Conservation (phyloP, 2,797 vertebrate species). For the Moxostoma hubbsi region DNA sequence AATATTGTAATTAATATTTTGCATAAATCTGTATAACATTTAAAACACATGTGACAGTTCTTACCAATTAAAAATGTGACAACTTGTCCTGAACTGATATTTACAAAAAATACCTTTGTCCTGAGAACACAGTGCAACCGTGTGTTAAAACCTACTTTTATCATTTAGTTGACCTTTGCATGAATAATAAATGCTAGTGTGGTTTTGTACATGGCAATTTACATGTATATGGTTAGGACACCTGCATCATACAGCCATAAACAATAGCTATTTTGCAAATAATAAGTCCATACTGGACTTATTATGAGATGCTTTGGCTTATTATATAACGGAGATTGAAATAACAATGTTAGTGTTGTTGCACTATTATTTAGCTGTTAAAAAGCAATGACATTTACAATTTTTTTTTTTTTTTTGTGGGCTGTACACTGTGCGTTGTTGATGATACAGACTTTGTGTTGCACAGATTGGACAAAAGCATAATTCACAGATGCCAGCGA, state of each 20-base stretch:
- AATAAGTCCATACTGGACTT: constrained; percentile 53
- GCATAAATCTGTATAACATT: too few relatives aligned
- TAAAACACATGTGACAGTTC: too few relatives aligned
- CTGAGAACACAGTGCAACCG: too few relatives aligned
- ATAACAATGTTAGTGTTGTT: constrained; percentile 63
- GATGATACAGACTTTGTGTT: constrained; percentile 23
- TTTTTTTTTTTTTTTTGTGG: constrained; percentile 19
- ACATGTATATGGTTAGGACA: too few relatives aligned
- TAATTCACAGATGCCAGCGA: constrained; percentile 2
- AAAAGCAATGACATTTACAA: constrained; percentile 47
- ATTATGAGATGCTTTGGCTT: constrained; percentile 2
- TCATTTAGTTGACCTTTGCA: too few relatives aligned
- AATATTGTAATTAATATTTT: too few relatives aligned
- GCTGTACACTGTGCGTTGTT: background rate
- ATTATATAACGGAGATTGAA: constrained; percentile 59
- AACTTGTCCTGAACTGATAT: too few relatives aligned
- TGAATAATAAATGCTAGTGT: too few relatives aligned
- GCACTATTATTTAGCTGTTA: constrained; percentile 42
- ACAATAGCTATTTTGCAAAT: constrained; percentile 62
- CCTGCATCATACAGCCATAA: constrained; percentile 58
- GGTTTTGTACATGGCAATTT: too few relatives aligned
- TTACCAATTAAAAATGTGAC: too few relatives aligned
- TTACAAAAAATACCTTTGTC: too few relatives aligned
- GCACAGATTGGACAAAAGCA: constrained; percentile 13
- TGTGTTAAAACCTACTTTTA: too few relatives aligned